These are phyloP conservation scores for Syngnathoides biaculeatus DNA, from an alignment of 2,113 vertebrate species.

Conservation along the genomic window DNA sequence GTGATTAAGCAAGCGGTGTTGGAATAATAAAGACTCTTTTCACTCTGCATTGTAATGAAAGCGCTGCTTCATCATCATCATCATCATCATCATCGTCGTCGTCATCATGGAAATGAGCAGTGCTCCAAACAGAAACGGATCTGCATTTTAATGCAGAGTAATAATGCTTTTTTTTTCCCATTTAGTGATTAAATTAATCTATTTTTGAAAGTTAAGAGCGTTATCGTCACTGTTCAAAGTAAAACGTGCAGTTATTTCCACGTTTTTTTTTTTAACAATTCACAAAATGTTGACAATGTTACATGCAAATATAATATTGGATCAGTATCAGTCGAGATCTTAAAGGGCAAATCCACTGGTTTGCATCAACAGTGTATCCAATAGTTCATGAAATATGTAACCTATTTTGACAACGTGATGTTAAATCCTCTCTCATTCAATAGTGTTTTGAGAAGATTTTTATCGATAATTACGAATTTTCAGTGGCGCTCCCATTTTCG, in stretches of 20 bases:
- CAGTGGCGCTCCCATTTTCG: too few species aligned
- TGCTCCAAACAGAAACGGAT: neutral
- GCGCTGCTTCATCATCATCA: neutral
- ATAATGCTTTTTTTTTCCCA: constrained; percentile 7
- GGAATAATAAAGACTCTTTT: constrained; percentile 10
- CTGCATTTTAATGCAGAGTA: constrained; percentile 10
- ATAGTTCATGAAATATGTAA: too few species aligned
- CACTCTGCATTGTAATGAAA: constrained; percentile 17
- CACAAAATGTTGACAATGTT: too few species aligned
- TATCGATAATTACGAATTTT: too few species aligned
- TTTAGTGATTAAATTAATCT: neutral
- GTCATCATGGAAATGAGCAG: constrained; percentile 14
- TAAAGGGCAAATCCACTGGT: too few species aligned
- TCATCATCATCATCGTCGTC: constrained; percentile 10
- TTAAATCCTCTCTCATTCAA: too few species aligned
- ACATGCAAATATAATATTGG: too few species aligned
- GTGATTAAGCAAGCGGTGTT: constrained; percentile 9
- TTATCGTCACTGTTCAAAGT: constrained; percentile 1
- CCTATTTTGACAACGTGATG: too few species aligned
- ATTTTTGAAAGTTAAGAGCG: neutral
- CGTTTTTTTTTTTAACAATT: too few species aligned
- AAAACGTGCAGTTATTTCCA: neutral
- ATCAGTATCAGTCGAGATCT: too few species aligned
- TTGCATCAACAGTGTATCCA: too few species aligned
- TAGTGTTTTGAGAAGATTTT: too few species aligned